phyloP scores from a whole-genome alignment of 2,888 invertebrate species.

The Eristalis tenax region DNA sequence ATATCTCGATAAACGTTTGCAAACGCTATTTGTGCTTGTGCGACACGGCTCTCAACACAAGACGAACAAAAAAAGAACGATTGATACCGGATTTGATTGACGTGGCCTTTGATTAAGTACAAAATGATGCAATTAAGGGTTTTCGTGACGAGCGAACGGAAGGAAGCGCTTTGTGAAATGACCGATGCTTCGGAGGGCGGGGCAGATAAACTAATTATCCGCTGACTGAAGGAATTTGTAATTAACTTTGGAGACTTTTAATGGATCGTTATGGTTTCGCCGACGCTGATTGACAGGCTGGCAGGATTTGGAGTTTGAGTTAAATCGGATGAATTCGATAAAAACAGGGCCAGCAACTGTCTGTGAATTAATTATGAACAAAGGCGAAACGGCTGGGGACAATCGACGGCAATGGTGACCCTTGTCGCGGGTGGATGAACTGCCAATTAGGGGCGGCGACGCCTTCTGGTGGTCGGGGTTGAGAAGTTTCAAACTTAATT shows the following conservation, averaged over 20 bases:
- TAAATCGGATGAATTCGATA: background rate
- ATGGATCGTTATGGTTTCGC: background rate
- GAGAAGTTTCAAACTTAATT: background rate
- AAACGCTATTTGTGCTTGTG: constrained; percentile 1
- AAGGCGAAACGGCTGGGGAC: background rate
- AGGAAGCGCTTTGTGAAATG: constrained; percentile 3
- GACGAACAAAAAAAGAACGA: background rate
- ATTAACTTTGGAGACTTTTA: background rate
- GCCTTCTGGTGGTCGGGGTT: background rate
- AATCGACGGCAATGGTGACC: background rate
- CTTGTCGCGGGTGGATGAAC: background rate
- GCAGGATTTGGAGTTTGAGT: background rate
- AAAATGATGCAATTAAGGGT: constrained; percentile 16
- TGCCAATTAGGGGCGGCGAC: background rate
- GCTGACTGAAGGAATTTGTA: background rate
- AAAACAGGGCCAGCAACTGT: background rate
- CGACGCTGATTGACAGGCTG: background rate
- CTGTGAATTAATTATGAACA: background rate
- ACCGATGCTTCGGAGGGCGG: background rate
- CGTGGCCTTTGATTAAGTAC: background rate
- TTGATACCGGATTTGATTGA: constrained; percentile 1
- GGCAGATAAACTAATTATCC: background rate
- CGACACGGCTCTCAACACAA: background rate
- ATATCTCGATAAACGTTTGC: constrained; percentile 34
- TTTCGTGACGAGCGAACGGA: constrained; percentile 7